A percentile compares a stretch with the other conserved stretches of the same genome.
phyloP scores from a whole-genome alignment of 1,140 invertebrate genomes.

The Rhizoglyphus robini region DNA sequence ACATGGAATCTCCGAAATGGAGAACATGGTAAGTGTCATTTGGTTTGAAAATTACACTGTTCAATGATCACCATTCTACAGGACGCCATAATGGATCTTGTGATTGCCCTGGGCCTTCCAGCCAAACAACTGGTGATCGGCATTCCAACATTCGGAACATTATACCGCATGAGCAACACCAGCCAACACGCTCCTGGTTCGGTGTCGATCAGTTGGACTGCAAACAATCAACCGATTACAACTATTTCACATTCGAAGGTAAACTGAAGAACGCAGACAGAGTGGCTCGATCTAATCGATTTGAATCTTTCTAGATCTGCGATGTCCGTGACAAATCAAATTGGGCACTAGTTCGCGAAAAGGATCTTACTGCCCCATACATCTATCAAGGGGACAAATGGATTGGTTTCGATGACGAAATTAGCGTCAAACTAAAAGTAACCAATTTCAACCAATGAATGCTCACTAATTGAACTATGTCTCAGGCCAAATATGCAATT shows the following conservation, averaged over 20 bases:
- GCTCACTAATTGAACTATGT: neutral
- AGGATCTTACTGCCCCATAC: slow-evolving; percentile 21
- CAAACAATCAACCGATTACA: slow-evolving; percentile 6
- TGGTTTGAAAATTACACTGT: neutral
- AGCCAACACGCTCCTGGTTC: slow-evolving; percentile 14
- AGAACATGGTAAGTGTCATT: slow-evolving; percentile 20
- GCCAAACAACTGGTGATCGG: slow-evolving; percentile 21
- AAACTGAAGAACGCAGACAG: neutral
- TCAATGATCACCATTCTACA: neutral
- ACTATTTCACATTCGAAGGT: slow-evolving; percentile 18
- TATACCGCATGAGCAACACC: slow-evolving; percentile 3
- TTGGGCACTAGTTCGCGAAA: slow-evolving; percentile 23
- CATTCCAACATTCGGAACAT: slow-evolving; percentile 21
- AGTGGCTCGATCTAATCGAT: neutral
- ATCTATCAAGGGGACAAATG: slow-evolving; percentile 20
- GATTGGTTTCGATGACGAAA: slow-evolving; percentile 26
- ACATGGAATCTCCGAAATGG: slow-evolving; percentile 23
- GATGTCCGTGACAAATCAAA: slow-evolving; percentile 19
- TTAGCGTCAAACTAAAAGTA: slow-evolving; percentile 24
- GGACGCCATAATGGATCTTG: slow-evolving; percentile 23
- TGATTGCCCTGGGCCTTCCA: slow-evolving; percentile 17
- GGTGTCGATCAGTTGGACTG: slow-evolving; percentile 10
- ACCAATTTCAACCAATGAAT: neutral
- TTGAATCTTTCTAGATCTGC: slow-evolving; percentile 17
- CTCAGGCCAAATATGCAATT: slow-evolving; percentile 44